Evolutionary conservation across 2,888 invertebrate species (phyloP).

Genomic region (Ariolimax columbianus): DNA sequence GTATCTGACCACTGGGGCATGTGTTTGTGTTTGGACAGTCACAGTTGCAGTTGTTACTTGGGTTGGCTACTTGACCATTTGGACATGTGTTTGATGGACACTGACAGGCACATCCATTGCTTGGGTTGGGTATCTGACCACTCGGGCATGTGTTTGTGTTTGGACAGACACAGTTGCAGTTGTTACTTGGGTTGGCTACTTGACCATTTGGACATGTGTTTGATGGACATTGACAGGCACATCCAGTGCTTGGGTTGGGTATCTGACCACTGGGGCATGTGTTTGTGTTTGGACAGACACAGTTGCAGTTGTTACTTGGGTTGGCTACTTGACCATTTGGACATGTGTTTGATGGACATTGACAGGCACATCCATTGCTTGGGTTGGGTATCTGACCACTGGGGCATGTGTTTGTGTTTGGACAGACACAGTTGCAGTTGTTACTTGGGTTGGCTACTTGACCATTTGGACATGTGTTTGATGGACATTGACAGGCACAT

Average conservation of each 20-base stretch:
- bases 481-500: not conserved
- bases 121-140: not conserved
- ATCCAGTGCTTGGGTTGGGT: not conserved
- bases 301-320: constrained; percentile 4
- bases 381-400: not conserved
- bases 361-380: not conserved
- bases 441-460: constrained; percentile 3
- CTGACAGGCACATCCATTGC: not conserved
- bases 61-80: not conserved
- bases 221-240: constrained; percentile 1
- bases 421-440: not conserved
- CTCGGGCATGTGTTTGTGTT: not conserved
- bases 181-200: not conserved
- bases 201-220: not conserved
- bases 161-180: constrained; percentile 9
- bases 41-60: not conserved
- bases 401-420: not conserved
- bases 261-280: not conserved
- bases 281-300: not conserved
- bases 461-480: not conserved
- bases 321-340: not conserved
- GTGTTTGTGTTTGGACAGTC: not conserved
- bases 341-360: not conserved
- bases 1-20: not conserved
- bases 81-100: not conserved